A percentile compares a stretch with the other conserved stretches of the same genome.
Conservation (phyloP, 2,797 vertebrate species). For the Parauchenoglanis punctatus region DNA sequence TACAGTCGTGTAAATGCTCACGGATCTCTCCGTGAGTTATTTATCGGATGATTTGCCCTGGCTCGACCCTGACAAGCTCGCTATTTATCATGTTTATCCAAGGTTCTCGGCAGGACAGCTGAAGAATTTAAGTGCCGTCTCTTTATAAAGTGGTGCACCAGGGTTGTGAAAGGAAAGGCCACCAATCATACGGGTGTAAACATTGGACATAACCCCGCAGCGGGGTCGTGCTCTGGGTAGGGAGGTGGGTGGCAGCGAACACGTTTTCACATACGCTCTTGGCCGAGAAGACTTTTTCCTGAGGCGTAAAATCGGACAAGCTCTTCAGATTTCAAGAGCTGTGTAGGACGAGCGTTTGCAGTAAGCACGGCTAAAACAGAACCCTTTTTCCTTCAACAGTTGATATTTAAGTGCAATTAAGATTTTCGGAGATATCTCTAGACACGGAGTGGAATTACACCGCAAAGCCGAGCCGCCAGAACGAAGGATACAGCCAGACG, state of each 20-base stretch:
- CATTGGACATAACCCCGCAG: constrained; percentile 68
- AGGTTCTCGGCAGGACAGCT: constrained; percentile 65
- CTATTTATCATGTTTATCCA: constrained; percentile 79
- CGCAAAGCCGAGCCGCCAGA: not conserved
- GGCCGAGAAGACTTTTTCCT: constrained; percentile 56
- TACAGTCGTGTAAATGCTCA: constrained; percentile 18
- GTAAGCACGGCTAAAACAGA: not conserved
- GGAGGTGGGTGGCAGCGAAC: constrained; percentile 55
- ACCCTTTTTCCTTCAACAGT: not conserved
- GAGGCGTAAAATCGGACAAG: constrained; percentile 60
- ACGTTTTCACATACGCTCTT: constrained; percentile 59
- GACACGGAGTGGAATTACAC: not conserved
- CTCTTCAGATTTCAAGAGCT: not conserved
- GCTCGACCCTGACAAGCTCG: constrained; percentile 68
- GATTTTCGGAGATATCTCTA: not conserved
- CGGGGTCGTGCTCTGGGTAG: constrained; percentile 59
- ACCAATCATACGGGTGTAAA: constrained; percentile 79
- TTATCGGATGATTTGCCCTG: constrained; percentile 65
- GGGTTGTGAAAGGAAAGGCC: constrained; percentile 68
- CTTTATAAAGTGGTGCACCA: constrained; percentile 70
- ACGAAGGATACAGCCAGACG: constrained; percentile 28
- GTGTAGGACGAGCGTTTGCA: not conserved
- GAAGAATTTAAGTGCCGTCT: constrained; percentile 75
- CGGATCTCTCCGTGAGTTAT: constrained; percentile 41
- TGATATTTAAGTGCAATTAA: not conserved